A percentile compares a stretch with the other conserved stretches of the same genome.
Conservation (phyloP, 2,113 vertebrate species). For the Xiphorhynchus elegans region DNA sequence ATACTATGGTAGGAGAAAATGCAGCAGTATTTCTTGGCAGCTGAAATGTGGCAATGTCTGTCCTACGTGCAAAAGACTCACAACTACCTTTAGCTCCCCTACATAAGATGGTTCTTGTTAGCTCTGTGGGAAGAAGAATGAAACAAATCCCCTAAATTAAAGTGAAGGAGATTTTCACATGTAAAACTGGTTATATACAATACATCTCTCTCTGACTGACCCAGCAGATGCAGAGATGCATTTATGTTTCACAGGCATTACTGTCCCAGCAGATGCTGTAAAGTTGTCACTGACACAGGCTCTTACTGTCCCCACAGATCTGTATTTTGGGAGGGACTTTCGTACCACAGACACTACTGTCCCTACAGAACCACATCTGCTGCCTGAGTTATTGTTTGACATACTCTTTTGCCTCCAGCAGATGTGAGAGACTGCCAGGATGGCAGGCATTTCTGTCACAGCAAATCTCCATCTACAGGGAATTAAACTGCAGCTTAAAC, state of each 20-base stretch:
- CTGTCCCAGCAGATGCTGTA: constrained; percentile 63
- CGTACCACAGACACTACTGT: constrained; percentile 68
- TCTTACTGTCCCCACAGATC: constrained; percentile 62
- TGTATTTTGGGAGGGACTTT: constrained; percentile 11
- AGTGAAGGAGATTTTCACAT: constrained; percentile 33
- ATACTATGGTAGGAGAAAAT: constrained; percentile 41
- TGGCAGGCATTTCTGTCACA: constrained; percentile 55
- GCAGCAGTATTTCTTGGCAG: constrained; percentile 56
- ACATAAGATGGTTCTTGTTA: neutral
- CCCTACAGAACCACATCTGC: constrained; percentile 64
- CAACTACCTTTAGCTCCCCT: neutral
- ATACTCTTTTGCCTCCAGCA: constrained; percentile 28
- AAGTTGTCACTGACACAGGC: constrained; percentile 61
- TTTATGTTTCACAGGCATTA: constrained; percentile 50
- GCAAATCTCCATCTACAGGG: constrained; percentile 19
- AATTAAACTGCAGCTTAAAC: constrained; percentile 4
- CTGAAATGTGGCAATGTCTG: constrained; percentile 28
- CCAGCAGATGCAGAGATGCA: constrained; percentile 56
- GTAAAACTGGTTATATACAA: constrained; percentile 42
- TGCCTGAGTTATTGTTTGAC: constrained; percentile 24
- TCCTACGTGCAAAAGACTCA: neutral
- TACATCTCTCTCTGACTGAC: constrained; percentile 48
- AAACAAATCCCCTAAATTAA: neutral
- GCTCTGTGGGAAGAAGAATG: constrained; percentile 13
- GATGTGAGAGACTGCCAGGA: constrained; percentile 20